These are phyloP conservation scores for Nipponia nippon DNA, from an alignment of 2,113 vertebrate genomes.

Conservation along the genomic window DNA sequence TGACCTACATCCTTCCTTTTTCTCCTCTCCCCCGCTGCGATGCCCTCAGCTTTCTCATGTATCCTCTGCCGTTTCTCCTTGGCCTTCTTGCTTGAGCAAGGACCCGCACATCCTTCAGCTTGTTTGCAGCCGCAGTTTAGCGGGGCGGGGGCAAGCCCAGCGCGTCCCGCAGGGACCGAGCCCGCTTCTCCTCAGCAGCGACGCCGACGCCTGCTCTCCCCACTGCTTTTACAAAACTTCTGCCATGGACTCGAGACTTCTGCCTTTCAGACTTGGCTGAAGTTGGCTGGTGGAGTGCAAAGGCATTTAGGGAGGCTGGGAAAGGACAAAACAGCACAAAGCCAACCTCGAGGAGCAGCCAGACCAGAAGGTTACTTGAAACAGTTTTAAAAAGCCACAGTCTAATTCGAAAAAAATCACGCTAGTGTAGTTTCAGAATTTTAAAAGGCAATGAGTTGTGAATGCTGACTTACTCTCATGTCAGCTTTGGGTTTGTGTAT, in stretches of 20 bases:
- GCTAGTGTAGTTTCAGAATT: not conserved
- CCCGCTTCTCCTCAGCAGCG: not conserved
- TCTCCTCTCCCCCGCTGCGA: not conserved
- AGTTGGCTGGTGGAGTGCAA: not conserved
- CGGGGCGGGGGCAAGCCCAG: not conserved
- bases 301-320: not conserved
- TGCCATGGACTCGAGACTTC: not conserved
- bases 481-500: not conserved
- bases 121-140: not conserved
- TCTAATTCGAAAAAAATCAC: not conserved
- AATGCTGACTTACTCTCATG: not conserved
- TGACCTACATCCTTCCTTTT: not conserved
- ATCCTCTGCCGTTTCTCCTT: not conserved
- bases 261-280: not conserved
- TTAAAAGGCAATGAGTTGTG: not conserved
- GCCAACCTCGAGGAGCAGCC: not conserved
- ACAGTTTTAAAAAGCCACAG: not conserved
- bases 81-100: not conserved
- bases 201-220: fast-evolving
- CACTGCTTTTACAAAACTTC: not conserved
- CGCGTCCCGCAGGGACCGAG: fast-evolving
- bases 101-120: not conserved
- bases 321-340: not conserved
- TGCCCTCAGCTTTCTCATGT: not conserved
- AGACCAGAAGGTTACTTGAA: not conserved